These are phyloP conservation scores for Microtus montanus DNA, from an alignment of 2,113 vertebrate species.

Conservation along the genomic window DNA sequence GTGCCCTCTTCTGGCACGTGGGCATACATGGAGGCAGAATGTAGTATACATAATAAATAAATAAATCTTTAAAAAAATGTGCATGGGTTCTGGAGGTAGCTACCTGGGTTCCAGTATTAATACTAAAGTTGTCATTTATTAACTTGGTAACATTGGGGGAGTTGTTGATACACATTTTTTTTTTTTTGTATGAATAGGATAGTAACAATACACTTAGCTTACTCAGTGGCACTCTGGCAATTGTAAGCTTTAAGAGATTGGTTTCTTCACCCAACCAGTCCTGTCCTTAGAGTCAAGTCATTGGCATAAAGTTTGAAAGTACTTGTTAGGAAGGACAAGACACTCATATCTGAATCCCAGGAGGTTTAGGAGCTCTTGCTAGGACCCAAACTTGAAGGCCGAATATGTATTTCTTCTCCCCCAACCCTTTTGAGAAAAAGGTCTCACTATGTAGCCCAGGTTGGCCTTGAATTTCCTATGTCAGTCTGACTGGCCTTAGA, in stretches of 20 bases:
- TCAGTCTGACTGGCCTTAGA: neutral
- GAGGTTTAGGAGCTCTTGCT: neutral
- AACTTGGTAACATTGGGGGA: neutral
- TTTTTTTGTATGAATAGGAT: neutral
- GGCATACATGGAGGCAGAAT: no score
- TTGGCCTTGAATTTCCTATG: neutral
- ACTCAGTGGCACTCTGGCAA: neutral
- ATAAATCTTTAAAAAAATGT: neutral
- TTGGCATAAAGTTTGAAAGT: neutral
- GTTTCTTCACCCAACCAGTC: neutral
- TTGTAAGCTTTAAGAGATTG: constrained; percentile 25
- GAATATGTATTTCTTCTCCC: neutral
- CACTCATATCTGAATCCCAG: neutral
- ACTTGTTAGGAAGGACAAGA: neutral
- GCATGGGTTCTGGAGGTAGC: neutral
- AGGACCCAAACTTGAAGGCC: neutral
- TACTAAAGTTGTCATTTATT: neutral
- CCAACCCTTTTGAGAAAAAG: neutral
- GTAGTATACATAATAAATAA: no score
- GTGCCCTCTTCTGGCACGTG: no score
- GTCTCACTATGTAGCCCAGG: neutral
- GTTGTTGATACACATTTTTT: neutral
- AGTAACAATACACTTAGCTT: neutral
- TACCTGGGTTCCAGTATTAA: neutral
- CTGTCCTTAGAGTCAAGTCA: neutral